Evolutionary conservation across 2,113 vertebrate species (phyloP).

Genomic region (Thamnophis sirtalis): DNA sequence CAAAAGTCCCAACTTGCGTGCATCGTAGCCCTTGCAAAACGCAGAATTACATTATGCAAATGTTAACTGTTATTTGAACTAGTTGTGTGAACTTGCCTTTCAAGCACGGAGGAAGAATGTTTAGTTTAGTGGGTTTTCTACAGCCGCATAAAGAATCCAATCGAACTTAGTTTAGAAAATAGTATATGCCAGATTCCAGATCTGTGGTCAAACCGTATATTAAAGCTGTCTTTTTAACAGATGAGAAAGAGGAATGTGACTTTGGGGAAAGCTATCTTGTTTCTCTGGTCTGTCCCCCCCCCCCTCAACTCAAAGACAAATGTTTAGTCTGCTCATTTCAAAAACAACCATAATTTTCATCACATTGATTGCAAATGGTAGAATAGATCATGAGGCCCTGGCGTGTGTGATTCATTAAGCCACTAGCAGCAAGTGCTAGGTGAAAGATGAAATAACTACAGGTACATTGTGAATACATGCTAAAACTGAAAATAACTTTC

Average conservation of each 20-base stretch:
- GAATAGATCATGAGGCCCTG: neutral
- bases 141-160: constrained; percentile 15
- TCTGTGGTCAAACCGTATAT: constrained; percentile 23
- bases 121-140: constrained; percentile 21
- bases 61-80: constrained; percentile 1
- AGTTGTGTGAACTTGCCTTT: neutral
- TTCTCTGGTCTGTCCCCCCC: neutral
- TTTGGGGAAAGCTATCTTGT: constrained; percentile 15
- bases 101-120: constrained; percentile 14
- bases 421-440: neutral
- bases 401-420: constrained; percentile 2
- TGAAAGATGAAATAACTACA: neutral
- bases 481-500: neutral
- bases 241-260: constrained; percentile 22
- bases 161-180: constrained; percentile 14
- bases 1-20: neutral
- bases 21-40: neutral
- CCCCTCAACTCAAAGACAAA: constrained; percentile 1
- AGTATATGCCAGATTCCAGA: constrained; percentile 18
- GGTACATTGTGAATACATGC: neutral
- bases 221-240: constrained; percentile 22
- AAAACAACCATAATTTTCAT: constrained; percentile 32
- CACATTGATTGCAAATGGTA: constrained; percentile 26
- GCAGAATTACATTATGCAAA: neutral
- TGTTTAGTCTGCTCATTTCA: constrained; percentile 31